Base-by-base conservation (phyloP, 2,888 invertebrate genomes). In the Ophioninae sp. region DNA sequence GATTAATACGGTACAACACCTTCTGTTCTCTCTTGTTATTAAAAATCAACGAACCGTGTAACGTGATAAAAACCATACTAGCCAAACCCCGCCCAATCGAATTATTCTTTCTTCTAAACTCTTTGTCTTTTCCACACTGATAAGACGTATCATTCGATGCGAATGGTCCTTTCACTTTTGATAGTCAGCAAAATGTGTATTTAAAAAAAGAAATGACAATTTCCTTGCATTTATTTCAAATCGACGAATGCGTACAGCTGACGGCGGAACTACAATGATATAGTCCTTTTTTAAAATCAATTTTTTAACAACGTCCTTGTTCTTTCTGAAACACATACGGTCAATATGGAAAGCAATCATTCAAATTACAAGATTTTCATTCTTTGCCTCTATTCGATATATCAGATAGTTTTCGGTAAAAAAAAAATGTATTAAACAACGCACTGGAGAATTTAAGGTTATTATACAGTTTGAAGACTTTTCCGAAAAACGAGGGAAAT, bases 1-100 rank as follows among this genome's bases (percentile, higher is more conserved):
- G 59, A 75, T 79, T 56, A 68, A 79, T 56, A 50, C 50, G 37
- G 68, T 50, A 77, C 37, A 30, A 77, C n/a, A 41, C 30, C 41
- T 72, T 50, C 30, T n/a, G 57, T 62, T 65, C 67, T 62, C 41
- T 44, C 64, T 84, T 84, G 81, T 84, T 81, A 81, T 84, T 84
- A 72, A 79, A 79, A 81, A 79, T 79, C 72, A 81, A 77, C 77
- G 74, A 76, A 81, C 81, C 74, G 80, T 83, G 44, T 74, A 21
- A 30, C 30, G 21, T 59, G 37, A 41, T 56, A 21, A 69, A 64
- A 74, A 57, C 62, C n/a, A 37, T 50, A 17, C 13, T 50, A 62
- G 44, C 50, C 37, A 20, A 83, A 77, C 69, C 56, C 62, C 30
- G 73, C 76, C 30, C 67, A 57, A 80, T 73, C n/a, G 61, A 39